Conservation (phyloP, 1,140 invertebrate species). For the Drosophila quadrilineata region DNA sequence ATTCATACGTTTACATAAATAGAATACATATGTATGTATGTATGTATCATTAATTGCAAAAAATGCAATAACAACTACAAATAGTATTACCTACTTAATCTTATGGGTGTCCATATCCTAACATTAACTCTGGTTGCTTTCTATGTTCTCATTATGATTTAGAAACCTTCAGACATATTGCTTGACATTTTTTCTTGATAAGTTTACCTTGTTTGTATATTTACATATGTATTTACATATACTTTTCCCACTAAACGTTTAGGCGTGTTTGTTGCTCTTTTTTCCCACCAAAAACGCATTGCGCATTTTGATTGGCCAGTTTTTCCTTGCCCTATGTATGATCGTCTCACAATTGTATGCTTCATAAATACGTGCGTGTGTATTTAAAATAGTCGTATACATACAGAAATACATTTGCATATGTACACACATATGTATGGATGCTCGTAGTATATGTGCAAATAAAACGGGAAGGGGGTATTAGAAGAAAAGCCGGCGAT, state of each 20-base stretch:
- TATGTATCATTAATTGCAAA: too few species aligned
- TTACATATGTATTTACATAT: not conserved
- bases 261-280: too few species aligned
- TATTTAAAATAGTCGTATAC: not conserved
- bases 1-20: constrained; percentile 36
- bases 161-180: constrained; percentile 38
- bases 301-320: constrained; percentile 11
- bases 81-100: too few species aligned
- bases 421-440: not conserved
- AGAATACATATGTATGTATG: constrained; percentile 26
- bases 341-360: too few species aligned
- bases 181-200: too few species aligned
- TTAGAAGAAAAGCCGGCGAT: constrained; percentile 8
- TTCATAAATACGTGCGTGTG: not conserved
- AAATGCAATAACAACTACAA: too few species aligned
- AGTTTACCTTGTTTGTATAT: not conserved
- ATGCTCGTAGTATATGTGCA: not conserved
- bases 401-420: not conserved
- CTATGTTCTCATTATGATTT: too few species aligned
- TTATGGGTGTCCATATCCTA: too few species aligned
- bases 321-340: constrained; percentile 10
- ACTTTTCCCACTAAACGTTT: not conserved
- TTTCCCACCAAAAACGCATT: constrained; percentile 39
- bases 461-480: too few species aligned
- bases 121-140: not conserved